Evolutionary conservation across 1,140 invertebrate genomes (phyloP), one percentile per base, ranked within the genome.

Genomic region (Cylas formicarius): DNA sequence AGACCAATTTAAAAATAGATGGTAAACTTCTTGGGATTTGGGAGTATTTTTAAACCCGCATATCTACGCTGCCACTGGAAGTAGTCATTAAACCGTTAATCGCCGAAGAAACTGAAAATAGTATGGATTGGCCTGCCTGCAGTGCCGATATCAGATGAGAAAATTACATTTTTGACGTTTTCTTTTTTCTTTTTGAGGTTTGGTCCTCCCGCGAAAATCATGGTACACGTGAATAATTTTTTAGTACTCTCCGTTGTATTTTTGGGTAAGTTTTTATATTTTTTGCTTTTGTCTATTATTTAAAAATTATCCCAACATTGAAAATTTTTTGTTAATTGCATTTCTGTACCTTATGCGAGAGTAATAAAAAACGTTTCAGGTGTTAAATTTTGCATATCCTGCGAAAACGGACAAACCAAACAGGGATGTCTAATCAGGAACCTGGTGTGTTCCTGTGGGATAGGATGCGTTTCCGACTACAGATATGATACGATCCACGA

Each of bases 341-440:
- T 11, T 31, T 31, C n/a, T 7, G 11, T 16, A n/a, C 29, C 11
- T 5, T 7, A 31, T 31, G 11, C 24, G 7, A 7, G n/a, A 7
- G 13, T 35, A 19, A 4, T 35, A 19, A 14, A 17, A 4, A 17
- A 10, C 16, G 10, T 53, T 60, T 35, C 31, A 61, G 61, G 52
- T 50, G 20, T 65, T 28, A 39, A 61, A 49, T 44, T 58, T 26
- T 57, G 51, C 28, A 22, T 24, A 11, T 33, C 44, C 37, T 65
- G 63, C 34, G 65, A 67, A 41, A 55, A 66, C 6, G 67, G 68
- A n/a, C 65, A 75, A 41, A 59, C 61, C 3, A 68, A 69, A 13
- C 56, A 68, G 52, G 75, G 75, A 4, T 77, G 75, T 62, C 69
- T 73, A 44, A 73, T 77, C 39, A 65, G 67, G 34, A 69, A 69